Evolutionary conservation across 2,888 invertebrate species (phyloP).

Genomic region (Diarsia dahlii): DNA sequence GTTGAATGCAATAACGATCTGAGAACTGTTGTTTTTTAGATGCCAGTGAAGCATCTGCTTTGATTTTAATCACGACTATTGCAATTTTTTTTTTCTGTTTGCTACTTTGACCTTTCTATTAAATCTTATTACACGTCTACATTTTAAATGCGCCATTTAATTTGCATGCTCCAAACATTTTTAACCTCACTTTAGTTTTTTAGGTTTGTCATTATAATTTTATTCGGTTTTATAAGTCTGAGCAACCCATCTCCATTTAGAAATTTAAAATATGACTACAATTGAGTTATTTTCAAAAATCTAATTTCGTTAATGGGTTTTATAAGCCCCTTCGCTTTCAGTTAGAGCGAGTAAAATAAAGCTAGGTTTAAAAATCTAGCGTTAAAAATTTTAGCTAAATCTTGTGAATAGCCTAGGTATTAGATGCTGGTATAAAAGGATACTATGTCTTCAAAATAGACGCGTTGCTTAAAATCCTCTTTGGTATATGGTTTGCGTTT

Average conservation of each 20-base stretch:
- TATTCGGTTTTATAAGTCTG: neutral
- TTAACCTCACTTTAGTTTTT: neutral
- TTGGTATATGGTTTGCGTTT: slow-evolving; percentile 11
- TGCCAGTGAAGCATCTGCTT: neutral
- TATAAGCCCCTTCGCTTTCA: slow-evolving; percentile 27
- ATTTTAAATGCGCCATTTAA: neutral
- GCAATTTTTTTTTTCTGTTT: neutral
- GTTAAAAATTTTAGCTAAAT: slow-evolving; percentile 43
- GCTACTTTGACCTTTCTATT: neutral
- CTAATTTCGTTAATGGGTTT: slow-evolving; percentile 55
- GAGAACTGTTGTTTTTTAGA: neutral
- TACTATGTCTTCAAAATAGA: slow-evolving; percentile 49
- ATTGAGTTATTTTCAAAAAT: slow-evolving; percentile 30
- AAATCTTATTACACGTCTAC: neutral
- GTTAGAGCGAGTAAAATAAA: slow-evolving; percentile 39
- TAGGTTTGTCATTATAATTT: neutral
- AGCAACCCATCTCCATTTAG: neutral
- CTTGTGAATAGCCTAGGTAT: slow-evolving; percentile 39
- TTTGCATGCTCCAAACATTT: neutral
- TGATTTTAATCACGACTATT: neutral
- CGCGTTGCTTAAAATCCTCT: slow-evolving; percentile 43
- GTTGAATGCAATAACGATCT: neutral
- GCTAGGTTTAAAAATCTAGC: slow-evolving; percentile 42
- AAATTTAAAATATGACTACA: slow-evolving; percentile 7
- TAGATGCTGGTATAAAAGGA: slow-evolving; percentile 40